Evolutionary conservation across 2,888 invertebrate genomes (phyloP), one percentile per base, ranked within the genome.

Genomic region (Liposcelis brunnea): DNA sequence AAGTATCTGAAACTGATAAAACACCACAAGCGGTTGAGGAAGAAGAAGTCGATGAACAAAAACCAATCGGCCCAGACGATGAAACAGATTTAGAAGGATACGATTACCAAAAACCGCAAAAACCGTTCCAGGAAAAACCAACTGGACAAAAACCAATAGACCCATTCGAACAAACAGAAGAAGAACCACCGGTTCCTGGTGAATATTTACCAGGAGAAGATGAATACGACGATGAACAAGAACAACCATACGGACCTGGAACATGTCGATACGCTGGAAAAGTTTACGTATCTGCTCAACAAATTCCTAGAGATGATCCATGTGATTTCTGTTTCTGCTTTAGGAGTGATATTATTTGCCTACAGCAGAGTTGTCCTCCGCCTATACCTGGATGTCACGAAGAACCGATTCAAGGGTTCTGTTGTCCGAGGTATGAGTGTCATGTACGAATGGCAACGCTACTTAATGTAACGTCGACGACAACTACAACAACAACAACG

Each of bases 241-340:
- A 77, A 56, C 73, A 75, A 46, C 67, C 75, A 5, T 83, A 85
- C 55, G 86, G 87, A 31, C 87, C 87, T 12, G 89, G 89, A 53
- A 90, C 89, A 43, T 91, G 91, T 58, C 73, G 90, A 55, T 91
- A 89, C 56, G 86, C 87, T 47, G 89, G 90, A 55, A 87, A 87
- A 66, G 79, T 90, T 42, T 91, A 87, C 62, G 86, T 90, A 35
- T 90, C 90, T 2, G 91, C 91, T 1, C 90, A 91, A 65, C 91
- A 93, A 67, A 90, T 93, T 57, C 90, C 90, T 34, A 72, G 91
- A 54, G 87, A 89, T 55, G 89, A 93, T 67, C 89, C 91, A 18
- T 93, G 91, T 61, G 90, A 91, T 61, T 93, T 91, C 70, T 93
- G 91, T 65, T 91, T 93, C 78, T 93, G 91, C 70, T 93, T 91